Evolutionary conservation across 2,888 invertebrate species (phyloP).

Genomic region (Patella depressa): DNA sequence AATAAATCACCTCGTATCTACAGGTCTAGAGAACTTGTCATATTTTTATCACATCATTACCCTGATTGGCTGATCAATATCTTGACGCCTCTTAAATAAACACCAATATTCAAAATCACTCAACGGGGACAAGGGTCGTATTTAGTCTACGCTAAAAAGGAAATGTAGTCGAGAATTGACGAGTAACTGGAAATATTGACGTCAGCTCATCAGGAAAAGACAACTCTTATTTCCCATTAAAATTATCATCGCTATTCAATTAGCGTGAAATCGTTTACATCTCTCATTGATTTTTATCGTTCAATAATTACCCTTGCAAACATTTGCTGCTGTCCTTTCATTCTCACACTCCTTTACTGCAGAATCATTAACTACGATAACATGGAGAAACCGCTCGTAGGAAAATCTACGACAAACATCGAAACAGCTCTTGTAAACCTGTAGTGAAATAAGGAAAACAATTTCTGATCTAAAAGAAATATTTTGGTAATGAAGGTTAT

Average conservation of each 20-base stretch:
- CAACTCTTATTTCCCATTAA: neutral
- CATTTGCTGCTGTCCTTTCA: neutral
- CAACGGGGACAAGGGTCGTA: neutral
- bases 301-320: neutral
- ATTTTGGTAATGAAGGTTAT: no score
- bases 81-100: neutral
- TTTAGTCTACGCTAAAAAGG: neutral
- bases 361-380: neutral
- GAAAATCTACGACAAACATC: neutral
- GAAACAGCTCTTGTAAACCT: no score
- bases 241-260: slow-evolving; percentile 8
- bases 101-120: slow-evolving; percentile 8
- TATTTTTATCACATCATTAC: neutral
- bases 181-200: neutral
- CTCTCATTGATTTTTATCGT: neutral
- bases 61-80: slow-evolving; percentile 2
- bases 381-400: neutral
- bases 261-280: neutral
- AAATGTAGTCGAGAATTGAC: neutral
- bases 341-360: neutral
- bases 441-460: no score
- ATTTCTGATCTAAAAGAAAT: no score
- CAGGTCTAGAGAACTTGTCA: neutral
- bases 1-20: neutral
- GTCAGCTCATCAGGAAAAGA: neutral